Conservation (phyloP, 64 coral and sea anemone genomes). For the Montipora efflorescens region DNA sequence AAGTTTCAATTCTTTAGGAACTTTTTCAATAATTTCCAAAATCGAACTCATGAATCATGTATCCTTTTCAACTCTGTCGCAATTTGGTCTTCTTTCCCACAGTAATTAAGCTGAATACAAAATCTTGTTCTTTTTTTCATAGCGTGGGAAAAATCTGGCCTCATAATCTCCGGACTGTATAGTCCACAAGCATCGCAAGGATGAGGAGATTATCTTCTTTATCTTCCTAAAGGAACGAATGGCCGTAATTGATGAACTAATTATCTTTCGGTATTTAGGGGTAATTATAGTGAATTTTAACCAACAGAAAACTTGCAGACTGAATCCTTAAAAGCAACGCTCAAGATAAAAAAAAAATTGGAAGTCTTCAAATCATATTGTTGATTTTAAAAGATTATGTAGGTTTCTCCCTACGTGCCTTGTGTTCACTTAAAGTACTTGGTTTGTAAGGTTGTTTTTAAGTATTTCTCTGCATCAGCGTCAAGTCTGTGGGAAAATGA, state of each 20-base stretch:
- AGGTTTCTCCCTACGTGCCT: no score
- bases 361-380: no score
- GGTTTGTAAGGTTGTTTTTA: no score
- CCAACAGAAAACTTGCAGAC: no score
- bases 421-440: no score
- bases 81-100: background rate
- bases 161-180: conserved; percentile 8
- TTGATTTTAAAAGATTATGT: no score
- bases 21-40: no score
- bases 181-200: no score
- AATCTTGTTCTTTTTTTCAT: background rate
- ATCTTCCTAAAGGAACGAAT: background rate
- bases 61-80: background rate
- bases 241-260: background rate
- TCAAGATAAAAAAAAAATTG: no score
- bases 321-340: no score
- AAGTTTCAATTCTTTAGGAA: background rate
- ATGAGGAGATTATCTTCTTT: conserved; percentile 1
- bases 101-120: background rate
- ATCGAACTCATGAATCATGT: background rate
- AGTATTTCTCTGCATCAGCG: background rate
- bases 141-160: conserved; percentile 22
- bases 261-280: background rate
- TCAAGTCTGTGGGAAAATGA: background rate
- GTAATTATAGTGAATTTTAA: background rate